Evolutionary conservation across 2,888 invertebrate genomes (phyloP).

Genomic region (Drosophila mimetica): DNA sequence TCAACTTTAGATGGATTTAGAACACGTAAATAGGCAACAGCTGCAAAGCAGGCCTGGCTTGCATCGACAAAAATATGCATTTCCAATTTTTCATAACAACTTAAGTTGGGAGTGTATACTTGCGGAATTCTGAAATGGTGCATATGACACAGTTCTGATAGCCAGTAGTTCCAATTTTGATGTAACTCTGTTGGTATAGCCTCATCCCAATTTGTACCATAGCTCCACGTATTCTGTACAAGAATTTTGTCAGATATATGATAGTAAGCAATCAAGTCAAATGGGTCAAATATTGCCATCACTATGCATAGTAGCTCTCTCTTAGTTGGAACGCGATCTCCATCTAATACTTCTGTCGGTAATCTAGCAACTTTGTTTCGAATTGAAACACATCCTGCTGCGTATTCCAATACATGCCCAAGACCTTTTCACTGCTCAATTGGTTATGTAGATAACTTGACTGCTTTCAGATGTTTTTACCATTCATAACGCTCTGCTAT

Average conservation of each 20-base stretch:
- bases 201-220: slow-evolving; percentile 1
- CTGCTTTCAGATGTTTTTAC: too few species aligned
- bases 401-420: slow-evolving; percentile 6
- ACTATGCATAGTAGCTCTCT: neutral
- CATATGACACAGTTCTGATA: neutral
- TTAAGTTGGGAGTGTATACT: too few species aligned
- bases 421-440: too few species aligned
- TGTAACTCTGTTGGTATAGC: neutral
- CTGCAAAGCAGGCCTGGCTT: neutral
- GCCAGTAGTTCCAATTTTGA: neutral
- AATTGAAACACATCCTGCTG: slow-evolving; percentile 2
- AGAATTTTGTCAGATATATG: neutral
- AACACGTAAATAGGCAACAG: too few species aligned
- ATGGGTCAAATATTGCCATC: neutral
- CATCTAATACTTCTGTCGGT: neutral
- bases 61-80: neutral
- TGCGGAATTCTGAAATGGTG: neutral
- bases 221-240: too few species aligned
- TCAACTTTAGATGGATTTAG: too few species aligned
- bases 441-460: too few species aligned
- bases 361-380: neutral
- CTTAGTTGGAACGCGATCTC: neutral
- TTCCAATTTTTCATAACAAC: neutral
- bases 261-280: neutral
- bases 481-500: neutral